Evolutionary conservation across 2,888 invertebrate genomes (phyloP).

Genomic region (Fabriciana adippe): DNA sequence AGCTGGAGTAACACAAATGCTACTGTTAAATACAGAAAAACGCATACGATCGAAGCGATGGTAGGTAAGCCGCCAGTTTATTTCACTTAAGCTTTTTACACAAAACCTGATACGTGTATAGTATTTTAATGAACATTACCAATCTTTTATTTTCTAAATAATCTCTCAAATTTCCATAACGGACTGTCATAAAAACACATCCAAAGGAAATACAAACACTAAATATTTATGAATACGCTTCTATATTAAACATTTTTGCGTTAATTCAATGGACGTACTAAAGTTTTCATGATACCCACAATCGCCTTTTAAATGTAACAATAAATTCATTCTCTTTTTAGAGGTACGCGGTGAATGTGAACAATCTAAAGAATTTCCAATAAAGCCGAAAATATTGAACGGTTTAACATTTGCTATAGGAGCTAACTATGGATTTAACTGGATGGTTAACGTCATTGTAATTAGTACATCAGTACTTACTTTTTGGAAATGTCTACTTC

Average conservation of each 20-base stretch:
- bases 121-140: too few relatives aligned
- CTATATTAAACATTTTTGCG: conserved; percentile 24
- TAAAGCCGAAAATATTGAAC: conserved; percentile 48
- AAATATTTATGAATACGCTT: conserved; percentile 13
- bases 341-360: conserved; percentile 49
- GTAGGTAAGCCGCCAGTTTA: not conserved
- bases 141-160: too few relatives aligned
- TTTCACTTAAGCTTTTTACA: too few relatives aligned
- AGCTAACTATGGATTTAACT: conserved; percentile 17
- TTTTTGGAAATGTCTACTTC: too few relatives aligned
- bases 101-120: too few relatives aligned
- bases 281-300: conserved; percentile 42
- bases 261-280: conserved; percentile 25
- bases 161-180: too few relatives aligned
- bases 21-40: too few relatives aligned
- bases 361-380: conserved; percentile 61
- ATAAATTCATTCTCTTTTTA: conserved; percentile 59
- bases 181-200: too few relatives aligned
- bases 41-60: not conserved
- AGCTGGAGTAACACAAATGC: too few relatives aligned
- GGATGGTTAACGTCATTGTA: too few relatives aligned
- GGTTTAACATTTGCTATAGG: conserved; percentile 37
- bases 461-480: too few relatives aligned
- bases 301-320: conserved; percentile 46
- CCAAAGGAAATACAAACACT: conserved; percentile 9